phyloP scores from a whole-genome alignment of 2,113 vertebrate species.

The Pelmatolapia mariae region DNA sequence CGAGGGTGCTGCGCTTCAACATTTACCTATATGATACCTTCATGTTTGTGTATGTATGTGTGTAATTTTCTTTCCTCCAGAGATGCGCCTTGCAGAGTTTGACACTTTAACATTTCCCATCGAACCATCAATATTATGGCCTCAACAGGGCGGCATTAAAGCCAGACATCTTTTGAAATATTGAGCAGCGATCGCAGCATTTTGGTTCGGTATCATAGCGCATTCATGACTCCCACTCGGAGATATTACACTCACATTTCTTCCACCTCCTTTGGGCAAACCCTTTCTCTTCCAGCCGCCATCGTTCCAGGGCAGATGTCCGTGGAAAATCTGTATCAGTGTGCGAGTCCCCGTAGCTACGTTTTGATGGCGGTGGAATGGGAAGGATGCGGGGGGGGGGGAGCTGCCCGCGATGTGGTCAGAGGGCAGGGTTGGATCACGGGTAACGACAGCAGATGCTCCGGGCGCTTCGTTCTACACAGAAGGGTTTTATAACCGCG shows the following conservation, averaged over 20 bases:
- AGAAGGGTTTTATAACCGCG: slow-evolving; percentile 24
- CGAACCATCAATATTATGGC: slow-evolving; percentile 11
- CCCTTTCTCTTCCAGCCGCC: slow-evolving; percentile 4
- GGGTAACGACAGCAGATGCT: slow-evolving; percentile 38
- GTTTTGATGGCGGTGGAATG: slow-evolving; percentile 23
- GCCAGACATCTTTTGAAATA: slow-evolving; percentile 54
- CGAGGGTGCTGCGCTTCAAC: neutral
- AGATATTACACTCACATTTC: slow-evolving; percentile 66
- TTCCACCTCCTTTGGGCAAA: slow-evolving; percentile 54
- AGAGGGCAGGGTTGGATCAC: slow-evolving; percentile 36
- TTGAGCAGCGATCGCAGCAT: slow-evolving; percentile 44
- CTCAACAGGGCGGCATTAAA: slow-evolving; percentile 29
- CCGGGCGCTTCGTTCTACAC: slow-evolving; percentile 20
- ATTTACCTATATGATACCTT: slow-evolving; percentile 29
- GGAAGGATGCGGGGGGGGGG: neutral
- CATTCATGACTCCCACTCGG: slow-evolving; percentile 50
- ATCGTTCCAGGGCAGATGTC: slow-evolving; percentile 36
- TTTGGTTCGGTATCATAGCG: slow-evolving; percentile 41
- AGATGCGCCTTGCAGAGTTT: slow-evolving; percentile 16
- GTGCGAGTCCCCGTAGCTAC: slow-evolving; percentile 29
- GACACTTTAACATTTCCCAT: slow-evolving; percentile 39
- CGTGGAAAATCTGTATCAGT: slow-evolving; percentile 39
- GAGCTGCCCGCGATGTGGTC: slow-evolving; percentile 16
- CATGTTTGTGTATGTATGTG: slow-evolving; percentile 25
- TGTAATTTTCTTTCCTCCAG: slow-evolving; percentile 12